Evolutionary conservation across 2,797 vertebrate species (phyloP), one percentile per base, ranked within the genome.

Genomic region (Diglossa cyanea): DNA sequence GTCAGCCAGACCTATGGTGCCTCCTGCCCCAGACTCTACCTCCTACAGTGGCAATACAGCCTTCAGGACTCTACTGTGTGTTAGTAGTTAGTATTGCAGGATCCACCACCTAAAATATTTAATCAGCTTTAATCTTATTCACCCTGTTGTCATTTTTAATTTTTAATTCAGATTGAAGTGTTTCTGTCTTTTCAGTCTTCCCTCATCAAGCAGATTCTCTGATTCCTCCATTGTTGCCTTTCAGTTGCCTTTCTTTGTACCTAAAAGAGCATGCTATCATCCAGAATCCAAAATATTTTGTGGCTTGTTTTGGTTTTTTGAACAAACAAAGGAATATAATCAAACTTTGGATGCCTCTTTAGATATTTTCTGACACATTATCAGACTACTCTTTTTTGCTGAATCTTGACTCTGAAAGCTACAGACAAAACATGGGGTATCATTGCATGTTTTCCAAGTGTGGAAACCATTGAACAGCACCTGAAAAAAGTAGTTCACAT

Each of bases 101-200:
- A 62, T 57, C 23, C 21, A 48, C 11, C 40, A 20, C 11, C 12
- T 81, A 51, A 10, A 11, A 51, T 44, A 62, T 71, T 67, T 88
- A 67, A 53, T 53, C 15, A 48, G 24, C 13, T 45, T 91, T 70
- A 42, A 55, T 63, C 13, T 73, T 57, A 61, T 40, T 80, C 6
- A 7, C 5, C 0, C 8, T 6, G 2, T 28, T 37, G 6, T 13
- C 0, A 45, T 62, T 45, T 39, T 55, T 39, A 20, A 8, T 51
- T 61, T 81, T 48, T 48, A 17, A 54, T 65, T 75, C 35, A 42
- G 11, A 62, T 37, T 26, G 31, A 67, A 77, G 25, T 17, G 18
- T 42, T 71, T 63, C 40, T 19, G 6, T 45, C n/a, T 55, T 61
- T 76, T 66, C 42, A 50, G 20, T 55, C 20, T 71, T 66, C 18